These are phyloP conservation scores for Atopsyche davidsoni DNA, from an alignment of 1,140 invertebrate species.

Conservation along the genomic window DNA sequence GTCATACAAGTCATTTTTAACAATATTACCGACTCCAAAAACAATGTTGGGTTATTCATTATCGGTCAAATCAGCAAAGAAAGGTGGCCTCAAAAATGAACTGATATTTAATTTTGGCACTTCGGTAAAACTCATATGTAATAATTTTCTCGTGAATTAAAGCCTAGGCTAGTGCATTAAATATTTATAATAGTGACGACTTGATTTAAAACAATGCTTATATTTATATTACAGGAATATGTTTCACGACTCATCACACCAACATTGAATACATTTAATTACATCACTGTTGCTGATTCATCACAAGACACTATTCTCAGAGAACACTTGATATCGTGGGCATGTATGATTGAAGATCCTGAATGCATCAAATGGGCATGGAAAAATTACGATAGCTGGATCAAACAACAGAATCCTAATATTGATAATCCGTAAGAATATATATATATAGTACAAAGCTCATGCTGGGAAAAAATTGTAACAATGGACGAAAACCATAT, in stretches of 20 bases:
- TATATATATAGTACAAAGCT: constrained; percentile 8
- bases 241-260: constrained; percentile 34
- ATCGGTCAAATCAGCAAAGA: too few species aligned
- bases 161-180: not conserved
- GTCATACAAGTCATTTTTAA: too few species aligned
- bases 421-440: constrained; percentile 49
- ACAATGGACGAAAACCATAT: too few species aligned
- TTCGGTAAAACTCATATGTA: too few species aligned
- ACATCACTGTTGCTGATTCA: constrained; percentile 22
- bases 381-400: constrained; percentile 52
- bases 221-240: constrained; percentile 34
- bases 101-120: too few species aligned
- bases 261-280: constrained; percentile 32
- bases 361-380: constrained; percentile 54
- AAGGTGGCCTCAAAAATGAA: too few species aligned
- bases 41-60: too few species aligned
- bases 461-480: too few species aligned
- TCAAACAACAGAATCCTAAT: constrained; percentile 41
- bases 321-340: constrained; percentile 47
- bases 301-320: constrained; percentile 43
- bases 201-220: not conserved
- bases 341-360: constrained; percentile 53
- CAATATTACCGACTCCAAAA: too few species aligned
- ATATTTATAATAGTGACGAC: not conserved
- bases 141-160: not conserved